Base-by-base conservation (phyloP, 2,888 invertebrate genomes). In the Vanessa cardui region DNA sequence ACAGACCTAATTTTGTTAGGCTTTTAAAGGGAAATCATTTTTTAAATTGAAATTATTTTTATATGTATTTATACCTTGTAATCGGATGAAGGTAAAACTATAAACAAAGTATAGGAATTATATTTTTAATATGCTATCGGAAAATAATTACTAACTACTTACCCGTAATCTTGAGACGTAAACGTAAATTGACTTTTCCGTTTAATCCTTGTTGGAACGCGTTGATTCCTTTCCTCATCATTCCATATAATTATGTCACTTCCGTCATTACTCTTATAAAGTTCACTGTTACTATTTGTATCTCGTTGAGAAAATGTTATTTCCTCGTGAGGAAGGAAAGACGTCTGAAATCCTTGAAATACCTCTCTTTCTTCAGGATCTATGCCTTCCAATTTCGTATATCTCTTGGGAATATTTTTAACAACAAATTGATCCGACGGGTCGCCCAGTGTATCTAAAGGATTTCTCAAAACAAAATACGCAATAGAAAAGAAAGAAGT, bases 311-410 rank as follows among this genome's bases (percentile, higher is more conserved):
- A 92, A 46, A 94, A 81, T 52, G 90, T 83, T 52, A 93, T 84
- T 56, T 92, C 92, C 64, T 94, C 94, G 0, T 87, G 84, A 0
- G 95, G 95, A 52, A 95, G 82, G 76, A 94, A 95, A 18, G 95
- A 95, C 0, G 95, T 95, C 58, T 94, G 92, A 62, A 94, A 93
- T 72, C 95, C 95, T 73, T 94, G 90, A 78, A 95, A 93, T 0
- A 95, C 86, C 58, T 94, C 94, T 63, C 94, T 86, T 68, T 94
- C 94, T 66, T 95, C 94, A 18, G 93, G 85, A 73, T 94, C 88
- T 3, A 86, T 78, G 12, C 80, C 78, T 76, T 93, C 93, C 45
- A 89, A 80, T 44, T 80, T 83, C 1, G 84, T 86, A 72, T 89
- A 92, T 9, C 81, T 74, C 74, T 82, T 83, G 2, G 92, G 91